Evolutionary conservation across 2,888 invertebrate species (phyloP), one percentile per base, ranked within the genome.

Genomic region (Heliconius ismenius): DNA sequence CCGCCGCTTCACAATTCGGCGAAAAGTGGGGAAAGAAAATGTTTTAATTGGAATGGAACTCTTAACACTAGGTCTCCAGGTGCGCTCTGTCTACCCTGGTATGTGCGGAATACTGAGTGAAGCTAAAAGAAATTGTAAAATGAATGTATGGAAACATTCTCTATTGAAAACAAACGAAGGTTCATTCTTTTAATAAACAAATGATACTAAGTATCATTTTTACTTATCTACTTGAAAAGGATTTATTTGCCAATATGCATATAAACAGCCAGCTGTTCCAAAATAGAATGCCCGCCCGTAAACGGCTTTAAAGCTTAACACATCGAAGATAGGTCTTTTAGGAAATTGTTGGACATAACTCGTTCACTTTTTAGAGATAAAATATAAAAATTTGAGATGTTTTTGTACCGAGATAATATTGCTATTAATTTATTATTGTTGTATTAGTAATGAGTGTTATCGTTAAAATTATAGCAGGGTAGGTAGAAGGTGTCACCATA

Each of bases 241-340:
- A 24, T 67, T 32, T 64, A 21, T 32, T 10, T 64, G 21, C 21
- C 64, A 18, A 39, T 67, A 24, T 67, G 13, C 39, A 67, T 65
- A 65, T 36, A 65, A 64, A 32, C 21, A 64, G 64, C 64, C 64
- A 64, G 32, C 32, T 64, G 21, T 64, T 64, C 64, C 64, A 64
- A 32, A 67, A 67, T 39, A 67, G 65, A 67, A 67, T 39, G n/a
- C 24, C n/a, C 65, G 65, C 39, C 24, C 39, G 39, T 39, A 67
- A 67, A 65, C 65, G 65, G 39, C 39, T 67, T 67, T 67, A 67
- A 67, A 67, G 65, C 65, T 67, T 67, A 67, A 39, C 39, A 36
- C n/a, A 67, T 67, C 65, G 65, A 67, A 36, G 39, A 67, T n/a
- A 67, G 7, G 24, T 67, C 36, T 39, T 65, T 39, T 67, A 67